Conservation (phyloP, 1,140 invertebrate species). For the Drosophila ficusphila region DNA sequence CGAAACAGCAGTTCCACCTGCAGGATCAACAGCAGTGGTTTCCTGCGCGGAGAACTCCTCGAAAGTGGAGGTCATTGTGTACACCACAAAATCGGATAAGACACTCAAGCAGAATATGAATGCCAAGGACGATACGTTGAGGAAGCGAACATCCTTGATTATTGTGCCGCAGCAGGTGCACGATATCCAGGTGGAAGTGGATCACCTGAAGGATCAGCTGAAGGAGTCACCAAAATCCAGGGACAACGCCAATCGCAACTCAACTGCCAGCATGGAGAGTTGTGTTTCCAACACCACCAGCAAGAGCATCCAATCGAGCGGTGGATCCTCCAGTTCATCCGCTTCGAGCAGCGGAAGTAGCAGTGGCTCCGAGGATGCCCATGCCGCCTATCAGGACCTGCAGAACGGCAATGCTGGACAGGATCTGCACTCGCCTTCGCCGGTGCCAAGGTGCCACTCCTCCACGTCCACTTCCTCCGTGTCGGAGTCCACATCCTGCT, state of each 20-base stretch:
- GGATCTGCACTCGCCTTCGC: slow-evolving; percentile 15
- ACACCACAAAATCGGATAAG: slow-evolving; percentile 78
- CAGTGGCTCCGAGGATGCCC: slow-evolving; percentile 64
- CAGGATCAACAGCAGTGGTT: neutral
- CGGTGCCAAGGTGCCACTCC: slow-evolving; percentile 46
- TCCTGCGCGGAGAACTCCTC: slow-evolving; percentile 47
- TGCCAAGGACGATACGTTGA: slow-evolving; percentile 79
- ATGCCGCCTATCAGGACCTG: slow-evolving; percentile 77
- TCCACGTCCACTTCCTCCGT: slow-evolving; percentile 22
- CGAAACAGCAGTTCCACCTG: slow-evolving; percentile 21
- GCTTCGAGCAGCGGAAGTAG: slow-evolving; percentile 22
- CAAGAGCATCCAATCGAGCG: slow-evolving; percentile 60
- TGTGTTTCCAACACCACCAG: slow-evolving; percentile 69
- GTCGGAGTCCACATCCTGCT: slow-evolving; percentile 61
- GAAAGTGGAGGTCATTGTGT: slow-evolving; percentile 80
- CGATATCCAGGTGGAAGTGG: neutral
- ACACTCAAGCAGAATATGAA: slow-evolving; percentile 83
- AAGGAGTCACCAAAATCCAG: no score
- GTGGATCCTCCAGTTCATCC: slow-evolving; percentile 5
- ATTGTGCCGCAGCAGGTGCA: slow-evolving; percentile 79
- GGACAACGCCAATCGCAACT: slow-evolving; percentile 67
- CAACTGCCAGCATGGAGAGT: slow-evolving; percentile 79
- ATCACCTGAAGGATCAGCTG: slow-evolving; percentile 1
- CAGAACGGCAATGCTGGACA: slow-evolving; percentile 71
- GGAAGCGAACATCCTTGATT: slow-evolving; percentile 82